Base-by-base conservation (phyloP, 1,140 invertebrate genomes). In the Phymorhynchus buccinoides region DNA sequence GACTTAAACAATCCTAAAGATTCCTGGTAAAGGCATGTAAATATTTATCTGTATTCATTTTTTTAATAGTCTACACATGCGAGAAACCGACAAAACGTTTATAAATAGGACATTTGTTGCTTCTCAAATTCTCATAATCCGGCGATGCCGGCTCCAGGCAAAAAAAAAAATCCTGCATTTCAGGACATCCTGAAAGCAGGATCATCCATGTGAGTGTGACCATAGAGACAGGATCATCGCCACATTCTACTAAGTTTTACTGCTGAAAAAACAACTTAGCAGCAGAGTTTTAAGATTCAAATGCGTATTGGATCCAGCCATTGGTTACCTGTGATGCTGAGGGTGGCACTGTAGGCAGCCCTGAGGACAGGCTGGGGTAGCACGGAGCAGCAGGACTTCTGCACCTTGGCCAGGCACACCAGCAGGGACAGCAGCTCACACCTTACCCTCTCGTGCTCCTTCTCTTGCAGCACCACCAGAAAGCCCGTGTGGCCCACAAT, bases 401-500 rank as follows among this genome's bases (percentile, higher is more conserved):
- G 56, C 39, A 83, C n/a, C 37, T 39, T 35, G 30, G 42, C 56
- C 3, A 83, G 62, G 14, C 6, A 44, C 32, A 30, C 66, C 80
- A 83, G 30, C 18, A 83, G 66, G 35, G 27, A 22, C 37, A 83
- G 35, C 32, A 83, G 80, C 80, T 83, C 80, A 32, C 62, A 37
- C 80, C 62, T 83, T 22, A 71, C 62, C 3, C 12, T n/a, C 22
- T 37, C 16, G 1, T 41, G 80, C 66, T 83, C 80, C 37, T 37
- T 1, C 1, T 62, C 80, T 66, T 71, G 52, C 80, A 83, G 41
- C 22, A 83, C 44, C n/a, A 16, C 9, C 37, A 83, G 41, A 71
- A 83, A 83, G 52, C 16, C 80, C n/a, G 80, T 66, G 62, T 83
- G 80, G 22, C 80, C 66, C 14, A 83, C 66, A 30, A 62, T 41